Conservation (phyloP, 2,888 invertebrate genomes). For the Rosalia funebris region DNA sequence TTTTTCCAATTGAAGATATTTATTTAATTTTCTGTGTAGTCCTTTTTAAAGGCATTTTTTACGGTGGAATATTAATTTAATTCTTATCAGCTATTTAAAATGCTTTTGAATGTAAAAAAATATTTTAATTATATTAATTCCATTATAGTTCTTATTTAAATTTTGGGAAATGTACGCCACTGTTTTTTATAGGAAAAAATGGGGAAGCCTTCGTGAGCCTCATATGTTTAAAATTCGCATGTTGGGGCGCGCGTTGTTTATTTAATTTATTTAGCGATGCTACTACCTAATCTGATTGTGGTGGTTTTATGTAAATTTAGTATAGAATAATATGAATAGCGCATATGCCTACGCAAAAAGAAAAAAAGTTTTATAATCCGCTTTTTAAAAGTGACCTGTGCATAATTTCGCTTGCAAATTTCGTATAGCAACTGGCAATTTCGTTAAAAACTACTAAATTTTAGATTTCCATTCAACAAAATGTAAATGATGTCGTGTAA, state of each 20-base stretch:
- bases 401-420: constrained; percentile 57
- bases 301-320: constrained; percentile 29
- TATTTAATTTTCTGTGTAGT: too few relatives aligned
- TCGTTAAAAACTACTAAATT: constrained; percentile 54
- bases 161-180: background rate
- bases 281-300: constrained; percentile 18
- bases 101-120: too few relatives aligned
- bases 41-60: too few relatives aligned
- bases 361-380: constrained; percentile 44
- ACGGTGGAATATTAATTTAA: too few relatives aligned
- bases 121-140: too few relatives aligned
- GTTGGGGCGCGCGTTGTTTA: constrained; percentile 11
- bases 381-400: constrained; percentile 44
- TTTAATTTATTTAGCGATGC: constrained; percentile 15
- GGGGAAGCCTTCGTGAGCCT: constrained; percentile 1
- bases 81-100: too few relatives aligned
- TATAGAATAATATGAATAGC: constrained; percentile 22
- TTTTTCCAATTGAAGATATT: too few relatives aligned
- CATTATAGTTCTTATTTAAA: too few relatives aligned
- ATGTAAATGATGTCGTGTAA: constrained; percentile 58
- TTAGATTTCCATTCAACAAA: constrained; percentile 57
- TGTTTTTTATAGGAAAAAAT: background rate
- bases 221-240: constrained; percentile 4
- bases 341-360: constrained; percentile 27
- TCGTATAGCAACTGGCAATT: constrained; percentile 50